Percentiles rank a stretch among this genome's conserved stretches.
Conservation (phyloP, 1,140 invertebrate species). For the Cherax destructor region DNA sequence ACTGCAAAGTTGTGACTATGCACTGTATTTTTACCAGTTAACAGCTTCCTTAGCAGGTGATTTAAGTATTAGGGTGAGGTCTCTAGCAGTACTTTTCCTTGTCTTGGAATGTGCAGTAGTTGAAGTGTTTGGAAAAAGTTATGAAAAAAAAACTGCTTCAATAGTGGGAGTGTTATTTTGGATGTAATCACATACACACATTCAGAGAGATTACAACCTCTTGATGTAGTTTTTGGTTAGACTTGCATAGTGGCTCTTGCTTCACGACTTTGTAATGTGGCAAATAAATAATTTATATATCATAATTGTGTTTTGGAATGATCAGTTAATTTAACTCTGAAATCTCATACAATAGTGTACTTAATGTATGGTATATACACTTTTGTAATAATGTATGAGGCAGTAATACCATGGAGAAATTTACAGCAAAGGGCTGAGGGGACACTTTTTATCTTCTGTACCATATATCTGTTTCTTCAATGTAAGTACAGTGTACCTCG, state of each 20-base stretch:
- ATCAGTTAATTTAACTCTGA: background rate
- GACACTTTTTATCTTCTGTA: too few species aligned
- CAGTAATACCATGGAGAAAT: too few species aligned
- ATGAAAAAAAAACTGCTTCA: background rate
- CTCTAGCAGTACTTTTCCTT: background rate
- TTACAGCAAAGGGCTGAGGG: too few species aligned
- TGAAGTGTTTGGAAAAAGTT: background rate
- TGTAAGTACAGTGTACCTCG: too few species aligned
- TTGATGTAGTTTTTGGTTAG: background rate
- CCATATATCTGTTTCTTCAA: too few species aligned
- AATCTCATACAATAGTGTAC: background rate
- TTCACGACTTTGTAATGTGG: slow-evolving; percentile 40
- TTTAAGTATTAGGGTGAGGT: background rate
- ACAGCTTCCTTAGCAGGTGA: background rate
- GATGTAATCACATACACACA: background rate
- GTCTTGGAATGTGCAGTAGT: background rate
- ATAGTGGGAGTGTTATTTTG: background rate
- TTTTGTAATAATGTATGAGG: too few species aligned
- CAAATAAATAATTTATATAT: slow-evolving; percentile 38
- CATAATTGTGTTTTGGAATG: slow-evolving; percentile 9
- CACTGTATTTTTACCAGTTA: background rate
- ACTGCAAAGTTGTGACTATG: background rate
- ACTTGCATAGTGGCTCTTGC: background rate
- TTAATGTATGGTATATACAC: too few species aligned
- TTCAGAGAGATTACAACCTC: background rate